Conservation (phyloP, 2,888 invertebrate genomes). For the Drosophila pseudotakahashii region DNA sequence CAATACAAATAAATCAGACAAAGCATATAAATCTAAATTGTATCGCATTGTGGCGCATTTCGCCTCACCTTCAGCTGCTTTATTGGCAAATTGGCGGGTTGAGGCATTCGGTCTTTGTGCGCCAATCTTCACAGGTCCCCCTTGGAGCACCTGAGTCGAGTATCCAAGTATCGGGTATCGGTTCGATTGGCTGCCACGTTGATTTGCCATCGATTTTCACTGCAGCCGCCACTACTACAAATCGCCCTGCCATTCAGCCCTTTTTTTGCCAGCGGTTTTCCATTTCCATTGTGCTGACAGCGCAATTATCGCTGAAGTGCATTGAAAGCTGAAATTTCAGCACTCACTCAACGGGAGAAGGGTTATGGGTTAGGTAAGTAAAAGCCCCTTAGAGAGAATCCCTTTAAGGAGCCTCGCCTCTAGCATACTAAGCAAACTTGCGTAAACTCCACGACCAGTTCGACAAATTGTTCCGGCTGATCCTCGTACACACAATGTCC, state of each 20-base stretch:
- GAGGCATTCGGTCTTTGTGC: conserved; percentile 22
- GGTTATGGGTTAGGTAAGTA: background rate
- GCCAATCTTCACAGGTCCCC: background rate
- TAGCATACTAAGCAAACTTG: conserved; percentile 18
- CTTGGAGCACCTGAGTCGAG: conserved; percentile 13
- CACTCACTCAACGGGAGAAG: background rate
- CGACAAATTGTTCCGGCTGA: conserved; percentile 33
- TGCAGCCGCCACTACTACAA: conserved; percentile 24
- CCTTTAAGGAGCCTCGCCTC: background rate
- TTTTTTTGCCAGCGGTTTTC: conserved; percentile 7
- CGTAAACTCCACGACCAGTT: conserved; percentile 38
- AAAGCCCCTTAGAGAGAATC: background rate
- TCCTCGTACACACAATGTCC: conserved; percentile 28
- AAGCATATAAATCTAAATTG: conserved; percentile 67
- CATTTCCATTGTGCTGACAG: conserved; percentile 19
- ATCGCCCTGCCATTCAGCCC: conserved; percentile 40
- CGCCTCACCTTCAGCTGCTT: conserved; percentile 49
- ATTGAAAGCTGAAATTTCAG: conserved; percentile 17
- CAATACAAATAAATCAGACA: conserved; percentile 70
- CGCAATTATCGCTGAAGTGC: conserved; percentile 23
- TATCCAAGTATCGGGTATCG: conserved; percentile 10
- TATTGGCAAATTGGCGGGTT: conserved; percentile 38
- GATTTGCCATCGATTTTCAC: conserved; percentile 61
- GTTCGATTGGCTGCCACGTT: conserved; percentile 63
- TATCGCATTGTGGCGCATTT: conserved; percentile 63